These are phyloP conservation scores for Caerostris extrusa DNA, from an alignment of 1,140 invertebrate species.

Conservation along the genomic window DNA sequence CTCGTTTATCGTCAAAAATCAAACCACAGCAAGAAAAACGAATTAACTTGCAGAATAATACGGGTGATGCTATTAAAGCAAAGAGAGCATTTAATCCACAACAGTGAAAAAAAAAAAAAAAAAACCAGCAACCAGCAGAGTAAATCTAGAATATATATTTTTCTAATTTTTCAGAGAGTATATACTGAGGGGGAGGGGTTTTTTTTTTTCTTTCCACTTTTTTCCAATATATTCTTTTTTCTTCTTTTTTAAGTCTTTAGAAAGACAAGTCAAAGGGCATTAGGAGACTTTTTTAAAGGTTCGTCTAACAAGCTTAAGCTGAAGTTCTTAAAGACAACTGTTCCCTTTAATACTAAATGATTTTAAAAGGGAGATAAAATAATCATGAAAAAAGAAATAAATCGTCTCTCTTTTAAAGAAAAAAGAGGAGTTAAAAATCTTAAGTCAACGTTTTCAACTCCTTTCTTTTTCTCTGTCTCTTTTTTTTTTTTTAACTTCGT, in stretches of 20 bases:
- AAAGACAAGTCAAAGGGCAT: slow-evolving; percentile 49
- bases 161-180: background rate
- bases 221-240: background rate
- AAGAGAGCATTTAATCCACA: slow-evolving; percentile 29
- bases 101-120: background rate
- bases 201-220: background rate
- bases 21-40: slow-evolving; percentile 17
- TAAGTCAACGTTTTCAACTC: slow-evolving; percentile 61
- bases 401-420: background rate
- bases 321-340: slow-evolving; percentile 57
- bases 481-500: slow-evolving; percentile 34
- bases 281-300: slow-evolving; percentile 65
- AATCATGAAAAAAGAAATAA: background rate
- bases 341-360: slow-evolving; percentile 60
- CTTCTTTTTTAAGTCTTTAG: slow-evolving; percentile 43
- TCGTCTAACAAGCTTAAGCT: slow-evolving; percentile 73
- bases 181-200: background rate
- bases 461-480: too few species aligned
- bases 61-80: slow-evolving; percentile 5
- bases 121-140: slow-evolving; percentile 31
- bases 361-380: slow-evolving; percentile 33
- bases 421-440: slow-evolving; percentile 67
- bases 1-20: background rate
- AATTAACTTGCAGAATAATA: slow-evolving; percentile 13
- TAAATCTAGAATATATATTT: background rate